These are phyloP conservation scores for Lasaia peninsularis DNA, from an alignment of 1,140 invertebrate species.

Conservation along the genomic window DNA sequence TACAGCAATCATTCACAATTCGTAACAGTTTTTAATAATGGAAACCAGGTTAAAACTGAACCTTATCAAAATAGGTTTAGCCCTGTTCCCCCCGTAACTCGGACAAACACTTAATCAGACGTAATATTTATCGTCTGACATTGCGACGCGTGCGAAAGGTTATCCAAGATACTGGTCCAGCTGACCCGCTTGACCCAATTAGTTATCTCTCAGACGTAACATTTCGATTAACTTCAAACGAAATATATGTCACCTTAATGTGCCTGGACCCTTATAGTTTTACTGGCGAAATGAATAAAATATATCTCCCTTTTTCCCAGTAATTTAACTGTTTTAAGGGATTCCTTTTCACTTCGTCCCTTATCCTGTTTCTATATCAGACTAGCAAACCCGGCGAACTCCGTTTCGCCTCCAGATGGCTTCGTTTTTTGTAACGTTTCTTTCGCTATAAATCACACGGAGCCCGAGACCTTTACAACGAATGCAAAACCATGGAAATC, in stretches of 20 bases:
- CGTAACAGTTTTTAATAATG: too few species aligned
- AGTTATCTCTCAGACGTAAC: conserved; percentile 4
- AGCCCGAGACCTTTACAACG: too few species aligned
- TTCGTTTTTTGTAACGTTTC: too few species aligned
- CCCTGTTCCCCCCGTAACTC: neutral
- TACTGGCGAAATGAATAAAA: neutral
- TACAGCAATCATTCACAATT: too few species aligned
- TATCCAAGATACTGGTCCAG: conserved; percentile 23
- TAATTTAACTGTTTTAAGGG: too few species aligned
- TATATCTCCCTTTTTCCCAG: too few species aligned
- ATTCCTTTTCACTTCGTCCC: too few species aligned
- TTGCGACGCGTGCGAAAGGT: conserved; percentile 20
- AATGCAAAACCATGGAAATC: too few species aligned
- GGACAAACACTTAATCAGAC: neutral
- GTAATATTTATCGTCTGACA: neutral
- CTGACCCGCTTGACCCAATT: conserved; percentile 3
- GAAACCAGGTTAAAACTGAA: neutral
- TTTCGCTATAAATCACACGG: too few species aligned
- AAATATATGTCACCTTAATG: neutral
- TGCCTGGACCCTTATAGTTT: neutral
- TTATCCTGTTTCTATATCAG: too few species aligned
- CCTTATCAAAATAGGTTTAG: neutral
- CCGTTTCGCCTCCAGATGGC: too few species aligned
- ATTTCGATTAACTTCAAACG: conserved; percentile 7
- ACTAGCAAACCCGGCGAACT: too few species aligned